Conservation (phyloP, 2,797 vertebrate species). For the Gallinago nigripennis region DNA sequence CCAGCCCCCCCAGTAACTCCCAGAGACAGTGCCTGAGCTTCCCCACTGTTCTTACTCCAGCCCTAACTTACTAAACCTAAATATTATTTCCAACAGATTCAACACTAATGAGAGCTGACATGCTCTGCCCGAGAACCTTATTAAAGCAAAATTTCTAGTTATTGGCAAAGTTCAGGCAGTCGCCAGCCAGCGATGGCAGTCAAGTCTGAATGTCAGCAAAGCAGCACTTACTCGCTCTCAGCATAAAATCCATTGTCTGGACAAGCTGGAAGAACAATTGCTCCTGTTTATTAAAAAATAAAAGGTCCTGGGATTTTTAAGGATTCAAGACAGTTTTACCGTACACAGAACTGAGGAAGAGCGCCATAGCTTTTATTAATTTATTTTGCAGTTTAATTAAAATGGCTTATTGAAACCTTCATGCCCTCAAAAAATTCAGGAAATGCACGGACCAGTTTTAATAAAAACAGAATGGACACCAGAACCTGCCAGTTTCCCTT, state of each 20-base stretch:
- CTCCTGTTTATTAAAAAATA: background rate
- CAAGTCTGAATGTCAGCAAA: background rate
- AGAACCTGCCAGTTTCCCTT: background rate
- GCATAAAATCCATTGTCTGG: background rate
- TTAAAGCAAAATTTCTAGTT: constrained; percentile 8
- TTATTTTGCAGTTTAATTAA: background rate
- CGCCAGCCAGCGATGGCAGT: background rate
- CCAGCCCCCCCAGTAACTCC: background rate
- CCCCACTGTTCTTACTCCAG: background rate
- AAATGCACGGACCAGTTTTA: background rate
- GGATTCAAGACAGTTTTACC: background rate
- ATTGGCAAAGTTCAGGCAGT: background rate
- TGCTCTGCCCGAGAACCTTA: constrained; percentile 38
- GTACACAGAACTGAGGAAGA: background rate
- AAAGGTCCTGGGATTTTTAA: background rate
- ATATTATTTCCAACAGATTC: background rate
- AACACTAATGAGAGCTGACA: constrained; percentile 33
- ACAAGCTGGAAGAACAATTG: background rate
- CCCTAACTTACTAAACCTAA: background rate
- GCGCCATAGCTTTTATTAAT: background rate
- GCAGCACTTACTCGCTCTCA: background rate
- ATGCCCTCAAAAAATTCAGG: background rate
- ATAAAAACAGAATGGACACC: background rate
- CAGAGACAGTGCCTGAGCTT: background rate
- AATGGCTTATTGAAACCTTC: background rate